Conservation (phyloP, 2,888 invertebrate genomes). For the Oeneis ivallda region DNA sequence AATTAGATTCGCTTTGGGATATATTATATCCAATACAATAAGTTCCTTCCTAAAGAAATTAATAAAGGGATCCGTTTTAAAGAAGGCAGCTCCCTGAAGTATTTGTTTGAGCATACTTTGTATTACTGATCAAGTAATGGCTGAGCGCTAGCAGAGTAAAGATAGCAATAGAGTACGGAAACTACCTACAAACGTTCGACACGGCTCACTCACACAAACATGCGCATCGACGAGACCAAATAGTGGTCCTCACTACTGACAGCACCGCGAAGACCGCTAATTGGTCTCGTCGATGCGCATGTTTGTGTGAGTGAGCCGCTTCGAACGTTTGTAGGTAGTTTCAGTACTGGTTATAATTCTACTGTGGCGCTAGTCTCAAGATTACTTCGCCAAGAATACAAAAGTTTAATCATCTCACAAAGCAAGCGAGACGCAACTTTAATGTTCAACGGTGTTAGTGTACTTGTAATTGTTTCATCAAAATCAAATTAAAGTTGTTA, state of each 20-base stretch:
- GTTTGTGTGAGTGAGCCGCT: too few relatives aligned
- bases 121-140: neutral
- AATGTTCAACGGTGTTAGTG: neutral
- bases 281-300: too few relatives aligned
- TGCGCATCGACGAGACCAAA: too few relatives aligned
- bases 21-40: neutral
- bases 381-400: neutral
- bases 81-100: neutral
- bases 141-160: too few relatives aligned
- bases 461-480: slow-evolving; percentile 6
- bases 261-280: too few relatives aligned
- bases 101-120: neutral
- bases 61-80: neutral
- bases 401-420: slow-evolving; percentile 14
- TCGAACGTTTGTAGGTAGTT: too few relatives aligned
- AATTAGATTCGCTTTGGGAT: too few relatives aligned
- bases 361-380: neutral
- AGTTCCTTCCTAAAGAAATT: neutral
- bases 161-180: too few relatives aligned
- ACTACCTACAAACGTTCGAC: too few relatives aligned
- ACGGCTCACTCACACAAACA: too few relatives aligned
- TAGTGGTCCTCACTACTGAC: too few relatives aligned
- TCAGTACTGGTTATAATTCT: too few relatives aligned
- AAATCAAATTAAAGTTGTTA: slow-evolving; percentile 8
- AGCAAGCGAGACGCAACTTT: slow-evolving; percentile 8